Evolutionary conservation across 1,140 invertebrate genomes (phyloP).

Genomic region (Heliconius hewitsoni): DNA sequence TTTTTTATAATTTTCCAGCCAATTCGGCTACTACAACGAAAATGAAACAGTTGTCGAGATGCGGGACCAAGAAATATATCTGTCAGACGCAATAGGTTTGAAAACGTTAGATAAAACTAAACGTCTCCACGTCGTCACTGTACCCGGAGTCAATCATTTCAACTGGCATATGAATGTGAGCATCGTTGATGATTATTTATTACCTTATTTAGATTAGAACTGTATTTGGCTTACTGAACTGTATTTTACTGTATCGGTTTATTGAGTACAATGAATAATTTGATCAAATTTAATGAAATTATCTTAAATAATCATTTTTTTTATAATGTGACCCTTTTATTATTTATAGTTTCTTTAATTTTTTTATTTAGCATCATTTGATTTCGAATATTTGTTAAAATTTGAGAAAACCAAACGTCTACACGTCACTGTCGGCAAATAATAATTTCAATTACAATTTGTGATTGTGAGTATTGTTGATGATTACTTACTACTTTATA

Average conservation of each 20-base stretch:
- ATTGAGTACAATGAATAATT: neutral
- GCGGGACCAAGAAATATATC: conserved; percentile 86
- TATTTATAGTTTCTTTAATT: too few relatives aligned
- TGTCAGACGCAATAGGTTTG: conserved; percentile 89
- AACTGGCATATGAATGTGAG: conserved; percentile 90
- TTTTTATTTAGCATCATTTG: too few relatives aligned
- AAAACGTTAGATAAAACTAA: conserved; percentile 86
- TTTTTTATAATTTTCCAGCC: conserved; percentile 80
- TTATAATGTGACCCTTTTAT: too few relatives aligned
- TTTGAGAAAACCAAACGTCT: too few relatives aligned
- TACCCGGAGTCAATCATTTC: conserved; percentile 89
- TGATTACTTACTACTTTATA: too few relatives aligned
- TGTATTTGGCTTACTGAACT: neutral
- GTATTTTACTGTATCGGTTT: neutral
- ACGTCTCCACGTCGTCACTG: conserved; percentile 85
- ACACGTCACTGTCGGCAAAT: too few relatives aligned
- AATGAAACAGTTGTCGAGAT: conserved; percentile 89
- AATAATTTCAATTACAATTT: too few relatives aligned
- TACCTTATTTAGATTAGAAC: conserved; percentile 88
- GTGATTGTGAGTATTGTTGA: too few relatives aligned
- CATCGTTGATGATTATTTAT: conserved; percentile 89
- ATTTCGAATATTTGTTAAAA: too few relatives aligned
- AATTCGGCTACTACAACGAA: conserved; percentile 91
- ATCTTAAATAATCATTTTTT: too few relatives aligned
- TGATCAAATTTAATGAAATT: too few relatives aligned